These are phyloP conservation scores for Acleris cristana DNA, from an alignment of 2,888 invertebrate genomes.

Conservation along the genomic window DNA sequence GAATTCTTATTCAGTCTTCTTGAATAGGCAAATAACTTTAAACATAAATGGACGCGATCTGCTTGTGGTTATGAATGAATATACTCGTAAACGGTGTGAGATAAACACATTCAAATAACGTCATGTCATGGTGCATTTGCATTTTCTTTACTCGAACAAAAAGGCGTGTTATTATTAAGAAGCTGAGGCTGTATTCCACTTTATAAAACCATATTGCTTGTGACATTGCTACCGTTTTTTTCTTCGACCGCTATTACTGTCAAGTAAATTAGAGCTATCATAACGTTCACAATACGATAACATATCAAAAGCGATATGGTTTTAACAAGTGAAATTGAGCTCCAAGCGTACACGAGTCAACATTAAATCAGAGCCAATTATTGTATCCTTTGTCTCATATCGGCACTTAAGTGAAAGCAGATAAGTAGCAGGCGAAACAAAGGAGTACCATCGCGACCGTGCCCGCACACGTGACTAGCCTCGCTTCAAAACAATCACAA, in stretches of 20 bases:
- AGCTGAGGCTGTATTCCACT: no score
- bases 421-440: slow-evolving; percentile 15
- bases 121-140: neutral
- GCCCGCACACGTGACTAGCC: slow-evolving; percentile 3
- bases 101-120: neutral
- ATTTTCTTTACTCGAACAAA: neutral
- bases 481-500: slow-evolving; percentile 42
- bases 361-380: neutral
- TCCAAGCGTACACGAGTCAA: neutral
- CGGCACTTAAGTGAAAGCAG: slow-evolving; percentile 6
- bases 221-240: no score
- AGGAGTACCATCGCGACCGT: neutral
- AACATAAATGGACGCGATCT: neutral
- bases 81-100: neutral
- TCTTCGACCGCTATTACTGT: no score
- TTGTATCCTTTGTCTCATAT: slow-evolving; percentile 9
- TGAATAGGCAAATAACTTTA: no score
- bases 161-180: no score
- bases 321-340: no score
- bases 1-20: no score
- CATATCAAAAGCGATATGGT: no score
- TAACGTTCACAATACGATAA: no score
- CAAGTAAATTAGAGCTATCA: no score
- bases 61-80: neutral
- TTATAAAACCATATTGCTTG: no score